Conservation (phyloP, 1,140 invertebrate genomes). For the Pygmarrhopalites habei region DNA sequence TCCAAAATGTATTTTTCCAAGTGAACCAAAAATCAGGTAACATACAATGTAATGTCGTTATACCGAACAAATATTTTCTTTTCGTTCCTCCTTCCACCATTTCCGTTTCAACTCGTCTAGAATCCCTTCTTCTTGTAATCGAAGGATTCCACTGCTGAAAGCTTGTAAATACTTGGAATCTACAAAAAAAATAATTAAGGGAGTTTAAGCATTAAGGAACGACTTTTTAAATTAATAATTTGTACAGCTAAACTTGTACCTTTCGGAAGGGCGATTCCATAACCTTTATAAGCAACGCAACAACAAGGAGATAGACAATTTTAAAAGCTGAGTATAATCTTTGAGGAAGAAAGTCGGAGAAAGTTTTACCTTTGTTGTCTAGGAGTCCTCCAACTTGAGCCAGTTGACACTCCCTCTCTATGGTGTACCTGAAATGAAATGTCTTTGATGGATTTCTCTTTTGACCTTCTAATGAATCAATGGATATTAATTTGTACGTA, state of each 20-base stretch:
- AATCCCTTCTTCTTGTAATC: slow-evolving; percentile 86
- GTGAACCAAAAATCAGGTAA: too few relatives aligned
- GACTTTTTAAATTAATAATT: not conserved
- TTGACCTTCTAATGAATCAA: slow-evolving; percentile 71
- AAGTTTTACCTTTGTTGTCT: slow-evolving; percentile 85
- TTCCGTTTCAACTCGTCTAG: slow-evolving; percentile 84
- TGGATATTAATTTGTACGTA: slow-evolving; percentile 77
- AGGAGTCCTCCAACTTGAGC: slow-evolving; percentile 82
- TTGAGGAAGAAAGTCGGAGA: too few relatives aligned
- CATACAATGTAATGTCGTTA: slow-evolving; percentile 39
- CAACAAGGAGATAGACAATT: too few relatives aligned
- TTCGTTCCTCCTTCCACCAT: slow-evolving; percentile 91
- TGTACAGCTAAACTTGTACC: slow-evolving; percentile 53
- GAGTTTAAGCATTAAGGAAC: slow-evolving; percentile 3
- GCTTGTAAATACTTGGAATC: slow-evolving; percentile 79
- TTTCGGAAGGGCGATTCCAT: slow-evolving; percentile 85
- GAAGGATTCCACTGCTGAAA: slow-evolving; percentile 79
- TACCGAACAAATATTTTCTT: slow-evolving; percentile 72
- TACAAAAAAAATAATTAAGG: slow-evolving; percentile 41
- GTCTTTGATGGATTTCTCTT: slow-evolving; percentile 90
- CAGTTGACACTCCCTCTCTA: slow-evolving; percentile 81
- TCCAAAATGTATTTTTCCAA: too few relatives aligned
- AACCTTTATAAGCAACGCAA: too few relatives aligned
- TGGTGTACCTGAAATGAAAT: slow-evolving; percentile 85
- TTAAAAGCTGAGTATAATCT: too few relatives aligned